Conservation (phyloP, 2,888 invertebrate species). For the Parelbella ahira region DNA sequence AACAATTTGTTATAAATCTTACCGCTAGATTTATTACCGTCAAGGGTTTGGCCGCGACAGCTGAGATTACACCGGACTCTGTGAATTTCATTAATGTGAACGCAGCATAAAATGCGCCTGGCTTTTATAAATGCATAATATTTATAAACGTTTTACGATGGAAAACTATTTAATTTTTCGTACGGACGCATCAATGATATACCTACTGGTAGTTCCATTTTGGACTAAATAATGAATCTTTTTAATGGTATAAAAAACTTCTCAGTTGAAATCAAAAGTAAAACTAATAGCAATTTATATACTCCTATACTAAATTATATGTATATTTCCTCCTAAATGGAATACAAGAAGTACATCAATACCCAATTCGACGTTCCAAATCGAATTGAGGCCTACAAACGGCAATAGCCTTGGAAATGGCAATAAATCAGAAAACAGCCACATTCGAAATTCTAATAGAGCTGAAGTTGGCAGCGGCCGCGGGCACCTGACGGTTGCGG, state of each 20-base stretch:
- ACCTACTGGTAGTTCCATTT: too few species aligned
- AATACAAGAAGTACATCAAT: background rate
- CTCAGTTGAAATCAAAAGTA: too few species aligned
- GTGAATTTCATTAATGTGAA: conserved; percentile 6
- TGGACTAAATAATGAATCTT: too few species aligned
- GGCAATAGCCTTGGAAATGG: conserved; percentile 20
- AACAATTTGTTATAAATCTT: conserved; percentile 7
- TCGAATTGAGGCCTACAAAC: conserved; percentile 13
- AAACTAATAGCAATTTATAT: too few species aligned
- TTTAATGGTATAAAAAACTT: too few species aligned
- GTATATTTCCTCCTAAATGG: too few species aligned
- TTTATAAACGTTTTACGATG: too few species aligned
- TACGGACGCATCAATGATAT: too few species aligned
- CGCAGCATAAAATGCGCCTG: conserved; percentile 1
- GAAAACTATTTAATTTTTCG: too few species aligned
- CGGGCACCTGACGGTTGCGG: conserved; percentile 29
- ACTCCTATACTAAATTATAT: too few species aligned
- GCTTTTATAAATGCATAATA: too few species aligned
- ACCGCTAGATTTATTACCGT: conserved; percentile 8
- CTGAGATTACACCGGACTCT: conserved; percentile 3
- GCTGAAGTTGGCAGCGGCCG: conserved; percentile 29
- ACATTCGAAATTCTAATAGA: conserved; percentile 20
- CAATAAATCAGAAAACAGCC: conserved; percentile 23
- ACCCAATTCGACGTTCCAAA: conserved; percentile 6
- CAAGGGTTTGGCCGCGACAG: conserved; percentile 4